phyloP scores from a whole-genome alignment of 2,888 invertebrate genomes.

The Onthophagus sagittarius region DNA sequence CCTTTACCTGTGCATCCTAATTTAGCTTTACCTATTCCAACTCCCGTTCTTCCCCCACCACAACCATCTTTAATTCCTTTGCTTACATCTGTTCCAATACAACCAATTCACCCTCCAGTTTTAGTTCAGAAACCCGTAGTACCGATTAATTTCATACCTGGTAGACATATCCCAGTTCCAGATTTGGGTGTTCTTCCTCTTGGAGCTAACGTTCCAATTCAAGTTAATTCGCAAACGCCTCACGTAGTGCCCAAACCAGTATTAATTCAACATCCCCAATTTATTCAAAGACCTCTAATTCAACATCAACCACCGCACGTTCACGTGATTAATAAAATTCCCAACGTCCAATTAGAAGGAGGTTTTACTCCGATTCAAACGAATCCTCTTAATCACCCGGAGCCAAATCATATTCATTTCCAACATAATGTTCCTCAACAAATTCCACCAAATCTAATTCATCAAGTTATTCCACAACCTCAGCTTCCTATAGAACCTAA shows the following conservation, averaged over 20 bases:
- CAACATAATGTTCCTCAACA: background rate
- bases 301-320: background rate
- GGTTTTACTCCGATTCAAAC: slow-evolving; percentile 15
- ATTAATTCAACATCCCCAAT: slow-evolving; percentile 14
- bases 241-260: slow-evolving; percentile 16
- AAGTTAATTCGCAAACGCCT: slow-evolving; percentile 12
- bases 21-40: background rate
- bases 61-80: slow-evolving; percentile 1
- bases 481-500: background rate
- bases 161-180: slow-evolving; percentile 19
- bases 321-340: background rate
- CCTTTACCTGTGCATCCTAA: background rate
- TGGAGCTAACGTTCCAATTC: slow-evolving; percentile 21
- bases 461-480: background rate
- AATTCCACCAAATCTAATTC: background rate
- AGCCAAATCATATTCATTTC: slow-evolving; percentile 3
- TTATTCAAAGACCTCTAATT: slow-evolving; percentile 13
- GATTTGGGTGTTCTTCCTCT: slow-evolving; percentile 22
- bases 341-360: background rate
- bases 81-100: slow-evolving; percentile 9
- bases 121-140: slow-evolving; percentile 4
- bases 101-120: slow-evolving; percentile 6
- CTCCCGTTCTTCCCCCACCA: background rate
- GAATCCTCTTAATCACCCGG: background rate
- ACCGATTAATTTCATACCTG: slow-evolving; percentile 19